Base-by-base conservation (phyloP, 2,113 vertebrate genomes). In the Butorides virescens region DNA sequence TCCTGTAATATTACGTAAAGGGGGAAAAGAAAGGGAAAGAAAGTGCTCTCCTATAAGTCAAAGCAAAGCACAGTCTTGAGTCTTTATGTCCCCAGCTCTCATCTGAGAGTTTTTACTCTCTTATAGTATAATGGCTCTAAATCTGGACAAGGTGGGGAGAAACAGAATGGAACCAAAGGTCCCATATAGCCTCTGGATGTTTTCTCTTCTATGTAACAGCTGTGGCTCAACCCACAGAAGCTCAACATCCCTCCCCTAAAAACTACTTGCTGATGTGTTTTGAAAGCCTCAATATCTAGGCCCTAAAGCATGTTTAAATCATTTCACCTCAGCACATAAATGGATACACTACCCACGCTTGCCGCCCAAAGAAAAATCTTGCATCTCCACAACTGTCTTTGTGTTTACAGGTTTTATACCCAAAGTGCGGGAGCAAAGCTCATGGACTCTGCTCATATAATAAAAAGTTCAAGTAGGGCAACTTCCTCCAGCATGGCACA, bases 361-460 rank as follows among this genome's bases (percentile, higher is more conserved):
- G 12, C 8, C 21, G n/a, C 20, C 11, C 9, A 44, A 68, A 70
- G 81, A 70, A 42, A 77, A 74, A 50, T 26, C 44, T n/a, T 56
- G 36, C 46, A 50, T 27, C 46, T 89, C 80, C 63, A 91, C 50
- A 71, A 18, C 29, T 46, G 23, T 3, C 68, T 74, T 42, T 74
- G 71, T 67, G 44, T 88, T 65, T 36, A 26, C 58, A 90, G 34
- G 42, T 85, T 93, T 75, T 56, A 46, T 22, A 52, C 5, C 16
- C 36, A 22, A 84, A 84, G 39, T 2, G 2, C 20, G 49, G 62
- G 47, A n/a, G 26, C 76, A 74, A 74, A 95, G 26, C 49, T 37
- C 18, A 1, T 11, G 47, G 46, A 7, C 15, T 7, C 7, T 55
- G 55, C 8, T 11, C 2, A 16, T 5, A 16, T 0, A 20, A 44